Percentiles rank a stretch among this genome's conserved stretches.
Evolutionary conservation across 23 tunicate species (phyloP).

Genomic region (Oikopleura dioica): DNA sequence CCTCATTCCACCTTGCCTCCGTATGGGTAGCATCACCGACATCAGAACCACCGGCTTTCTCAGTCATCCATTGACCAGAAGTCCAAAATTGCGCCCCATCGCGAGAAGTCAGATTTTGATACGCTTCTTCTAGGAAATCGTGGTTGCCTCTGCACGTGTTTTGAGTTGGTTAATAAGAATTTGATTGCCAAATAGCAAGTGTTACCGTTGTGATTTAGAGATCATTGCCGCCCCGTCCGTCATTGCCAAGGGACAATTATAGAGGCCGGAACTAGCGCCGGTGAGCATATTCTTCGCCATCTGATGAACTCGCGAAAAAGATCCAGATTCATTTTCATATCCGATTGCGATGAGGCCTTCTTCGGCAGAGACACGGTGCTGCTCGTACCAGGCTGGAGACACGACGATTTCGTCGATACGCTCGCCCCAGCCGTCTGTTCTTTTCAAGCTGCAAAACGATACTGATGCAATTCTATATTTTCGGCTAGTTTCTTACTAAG

Average conservation of each 20-base stretch:
- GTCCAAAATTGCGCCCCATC: slow-evolving; percentile 51
- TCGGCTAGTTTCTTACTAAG: slow-evolving; percentile 28
- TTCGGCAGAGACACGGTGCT: slow-evolving; percentile 52
- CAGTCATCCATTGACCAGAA: slow-evolving; percentile 99
- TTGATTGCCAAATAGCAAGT: neutral
- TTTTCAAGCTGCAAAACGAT: too few species aligned
- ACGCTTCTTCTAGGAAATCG: too few species aligned
- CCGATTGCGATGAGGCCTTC: slow-evolving; percentile 73
- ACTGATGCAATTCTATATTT: too few species aligned
- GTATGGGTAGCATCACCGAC: slow-evolving; percentile 73
- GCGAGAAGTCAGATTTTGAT: slow-evolving; percentile 25
- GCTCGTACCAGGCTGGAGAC: slow-evolving; percentile 38
- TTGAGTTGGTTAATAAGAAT: neutral
- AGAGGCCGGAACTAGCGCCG: slow-evolving; percentile 55
- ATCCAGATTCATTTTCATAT: slow-evolving; percentile 37
- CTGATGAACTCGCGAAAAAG: slow-evolving; percentile 42
- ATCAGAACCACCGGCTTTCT: slow-evolving; percentile 75
- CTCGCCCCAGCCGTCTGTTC: slow-evolving; percentile 81
- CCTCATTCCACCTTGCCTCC: slow-evolving; percentile 25
- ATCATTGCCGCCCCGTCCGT: slow-evolving; percentile 83
- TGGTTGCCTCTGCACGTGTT: too few species aligned
- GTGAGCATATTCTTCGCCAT: slow-evolving; percentile 49
- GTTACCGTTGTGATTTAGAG: too few species aligned
- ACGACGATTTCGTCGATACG: slow-evolving; percentile 49
- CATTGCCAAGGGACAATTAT: slow-evolving; percentile 88